Base-by-base conservation (phyloP, 2,113 vertebrate species). In the Pituophis catenifer region DNA sequence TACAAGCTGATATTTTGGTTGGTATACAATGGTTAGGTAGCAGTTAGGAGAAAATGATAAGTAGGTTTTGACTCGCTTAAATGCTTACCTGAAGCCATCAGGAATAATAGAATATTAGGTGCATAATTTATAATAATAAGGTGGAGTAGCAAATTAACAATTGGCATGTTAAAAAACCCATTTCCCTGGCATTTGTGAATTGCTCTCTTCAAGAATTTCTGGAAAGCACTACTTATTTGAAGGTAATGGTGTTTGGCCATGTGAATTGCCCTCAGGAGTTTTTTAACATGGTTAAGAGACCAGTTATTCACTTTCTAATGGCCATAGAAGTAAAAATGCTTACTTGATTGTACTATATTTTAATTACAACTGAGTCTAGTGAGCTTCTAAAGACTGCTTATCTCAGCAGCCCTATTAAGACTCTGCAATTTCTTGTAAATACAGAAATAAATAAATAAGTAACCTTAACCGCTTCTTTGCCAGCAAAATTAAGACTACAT, bases 211-310 rank as follows among this genome's bases (percentile, higher is more conserved):
- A 52, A 4, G 10, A 92, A 90, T 88, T 90, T 92, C 55, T 93
- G 65, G 89, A 91, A 92, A 92, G 70, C 87, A 89, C 86, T 86
- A 89, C 54, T 90, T 92, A 92, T 50, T 65, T 52, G 91, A 94
- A 91, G 89, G 62, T 29, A 90, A 94, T 92, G 70, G 70, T 65
- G 75, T 94, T 91, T 94, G 91, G 86, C 62, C 89, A 86, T 93
- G 70, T 57, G 62, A 88, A 88, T 62, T 88, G 85, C 86, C 38
- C 54, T 54, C 65, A 90, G 87, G 54, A n/a, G 86, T 91, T 86
- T 92, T 81, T 89, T 50, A 52, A 55, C 86, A 50, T 85, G 48
- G 59, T 50, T 94, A 94, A 86, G 55, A 89, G 90, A 88, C 89
- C 89, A 93, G 48, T 92, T 92, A 92, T 57, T 93, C 89, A 94